These are phyloP conservation scores for Leptogaster cylindrica DNA, from an alignment of 2,888 invertebrate species.

Conservation along the genomic window DNA sequence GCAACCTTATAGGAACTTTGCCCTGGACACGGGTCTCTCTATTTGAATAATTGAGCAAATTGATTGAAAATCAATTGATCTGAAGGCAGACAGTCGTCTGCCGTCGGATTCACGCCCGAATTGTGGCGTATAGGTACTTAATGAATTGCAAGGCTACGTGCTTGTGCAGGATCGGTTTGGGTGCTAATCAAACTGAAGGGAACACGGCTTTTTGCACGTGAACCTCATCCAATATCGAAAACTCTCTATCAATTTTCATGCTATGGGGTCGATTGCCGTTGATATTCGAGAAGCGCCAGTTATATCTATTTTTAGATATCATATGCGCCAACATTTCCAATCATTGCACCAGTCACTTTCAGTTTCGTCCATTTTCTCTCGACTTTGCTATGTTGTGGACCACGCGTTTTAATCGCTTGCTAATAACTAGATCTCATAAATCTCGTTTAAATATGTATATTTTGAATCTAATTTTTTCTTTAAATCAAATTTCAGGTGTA, in stretches of 20 bases:
- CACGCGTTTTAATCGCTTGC: constrained; percentile 7
- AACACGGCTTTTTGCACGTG: background rate
- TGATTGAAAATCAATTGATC: constrained; percentile 32
- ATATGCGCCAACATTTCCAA: background rate
- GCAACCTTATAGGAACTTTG: background rate
- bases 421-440: constrained; percentile 19
- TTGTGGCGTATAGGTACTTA: background rate
- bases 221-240: background rate
- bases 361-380: constrained; percentile 14
- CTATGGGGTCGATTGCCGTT: constrained; percentile 16
- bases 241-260: background rate
- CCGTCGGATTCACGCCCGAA: background rate
- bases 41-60: constrained; percentile 14
- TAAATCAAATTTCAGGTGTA: constrained; percentile 76
- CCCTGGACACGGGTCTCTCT: background rate
- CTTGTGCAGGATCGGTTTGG: no score
- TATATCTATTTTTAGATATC: constrained; percentile 15
- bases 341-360: constrained; percentile 13
- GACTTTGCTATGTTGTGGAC: background rate
- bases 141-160: constrained; percentile 3
- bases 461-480: constrained; percentile 56
- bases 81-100: background rate
- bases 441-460: constrained; percentile 11
- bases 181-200: no score
- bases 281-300: background rate